Percentiles rank a stretch among this genome's conserved stretches.
phyloP scores from a whole-genome alignment of 2,888 invertebrate genomes.

The Drosophila subsilvestris region DNA sequence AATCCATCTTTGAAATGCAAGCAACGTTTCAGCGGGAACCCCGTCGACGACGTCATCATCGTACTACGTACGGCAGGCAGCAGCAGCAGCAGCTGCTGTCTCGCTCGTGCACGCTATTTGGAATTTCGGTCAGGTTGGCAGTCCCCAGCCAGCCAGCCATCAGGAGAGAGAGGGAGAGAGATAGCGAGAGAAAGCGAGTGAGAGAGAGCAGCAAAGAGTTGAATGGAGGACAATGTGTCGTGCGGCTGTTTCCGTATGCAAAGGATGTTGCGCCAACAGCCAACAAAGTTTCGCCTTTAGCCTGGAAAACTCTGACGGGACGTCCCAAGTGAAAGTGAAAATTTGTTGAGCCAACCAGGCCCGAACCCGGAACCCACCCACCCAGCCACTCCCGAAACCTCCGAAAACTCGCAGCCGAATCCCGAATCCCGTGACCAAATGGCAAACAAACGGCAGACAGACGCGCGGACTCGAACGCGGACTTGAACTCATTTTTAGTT shows the following conservation, averaged over 20 bases:
- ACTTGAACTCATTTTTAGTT: slow-evolving; percentile 67
- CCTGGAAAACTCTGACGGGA: slow-evolving; percentile 63
- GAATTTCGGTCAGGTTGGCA: slow-evolving; percentile 78
- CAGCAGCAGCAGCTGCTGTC: slow-evolving; percentile 55
- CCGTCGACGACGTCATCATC: slow-evolving; percentile 46
- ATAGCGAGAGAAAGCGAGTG: neutral
- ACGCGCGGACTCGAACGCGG: slow-evolving; percentile 50
- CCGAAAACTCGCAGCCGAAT: slow-evolving; percentile 1
- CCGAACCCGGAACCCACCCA: neutral
- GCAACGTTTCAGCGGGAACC: slow-evolving; percentile 61
- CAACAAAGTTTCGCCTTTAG: slow-evolving; percentile 76
- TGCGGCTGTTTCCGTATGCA: slow-evolving; percentile 81
- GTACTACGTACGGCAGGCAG: neutral
- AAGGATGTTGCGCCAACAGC: slow-evolving; percentile 75
- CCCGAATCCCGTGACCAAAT: slow-evolving; percentile 42
- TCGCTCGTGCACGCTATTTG: slow-evolving; percentile 58
- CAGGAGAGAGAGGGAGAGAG: slow-evolving; percentile 14
- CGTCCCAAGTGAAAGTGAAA: slow-evolving; percentile 79
- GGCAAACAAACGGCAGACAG: slow-evolving; percentile 58
- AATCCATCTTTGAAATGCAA: slow-evolving; percentile 81
- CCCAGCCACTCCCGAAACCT: neutral
- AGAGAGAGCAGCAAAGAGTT: slow-evolving; percentile 68
- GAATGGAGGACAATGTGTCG: slow-evolving; percentile 67
- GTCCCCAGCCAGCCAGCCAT: slow-evolving; percentile 23
- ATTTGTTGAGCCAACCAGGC: slow-evolving; percentile 40